Evolutionary conservation across 2,888 invertebrate species (phyloP).

Genomic region (Andrena hattorfiana): DNA sequence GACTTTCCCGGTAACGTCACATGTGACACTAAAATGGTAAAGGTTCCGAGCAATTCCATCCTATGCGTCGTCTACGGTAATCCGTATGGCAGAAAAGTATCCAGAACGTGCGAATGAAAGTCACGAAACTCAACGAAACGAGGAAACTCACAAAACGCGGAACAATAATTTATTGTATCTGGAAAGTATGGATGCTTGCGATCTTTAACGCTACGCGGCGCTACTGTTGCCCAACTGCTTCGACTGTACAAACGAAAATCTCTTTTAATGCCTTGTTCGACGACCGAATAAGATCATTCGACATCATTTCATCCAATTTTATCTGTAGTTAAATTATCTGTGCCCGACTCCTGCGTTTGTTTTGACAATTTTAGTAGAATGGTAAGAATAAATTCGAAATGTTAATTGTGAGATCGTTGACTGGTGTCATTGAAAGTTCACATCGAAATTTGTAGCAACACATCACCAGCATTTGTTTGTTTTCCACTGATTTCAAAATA

Average conservation of each 20-base stretch:
- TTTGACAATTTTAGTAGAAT: conserved; percentile 49
- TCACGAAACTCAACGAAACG: too few species aligned
- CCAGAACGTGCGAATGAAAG: too few species aligned
- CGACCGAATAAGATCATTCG: conserved; percentile 11
- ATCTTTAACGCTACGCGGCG: background rate
- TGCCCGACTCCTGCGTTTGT: conserved; percentile 17
- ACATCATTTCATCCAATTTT: background rate
- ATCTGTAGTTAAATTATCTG: conserved; percentile 26
- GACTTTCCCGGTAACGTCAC: too few species aligned
- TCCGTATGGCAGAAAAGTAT: too few species aligned
- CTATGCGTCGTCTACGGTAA: too few species aligned
- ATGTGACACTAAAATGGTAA: too few species aligned
- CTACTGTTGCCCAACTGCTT: background rate
- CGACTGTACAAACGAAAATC: background rate
- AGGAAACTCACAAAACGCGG: too few species aligned
- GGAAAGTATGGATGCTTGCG: too few species aligned
- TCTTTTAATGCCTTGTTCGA: conserved; percentile 3
- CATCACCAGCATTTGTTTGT: background rate
- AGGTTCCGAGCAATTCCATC: too few species aligned
- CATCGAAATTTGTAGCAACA: background rate
- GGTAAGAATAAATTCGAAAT: conserved; percentile 53
- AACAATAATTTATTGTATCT: too few species aligned
- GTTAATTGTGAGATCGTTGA: background rate
- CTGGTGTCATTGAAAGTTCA: background rate
- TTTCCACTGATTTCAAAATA: background rate